phyloP scores from a whole-genome alignment of 2,888 invertebrate species.

The Gari tellinella region DNA sequence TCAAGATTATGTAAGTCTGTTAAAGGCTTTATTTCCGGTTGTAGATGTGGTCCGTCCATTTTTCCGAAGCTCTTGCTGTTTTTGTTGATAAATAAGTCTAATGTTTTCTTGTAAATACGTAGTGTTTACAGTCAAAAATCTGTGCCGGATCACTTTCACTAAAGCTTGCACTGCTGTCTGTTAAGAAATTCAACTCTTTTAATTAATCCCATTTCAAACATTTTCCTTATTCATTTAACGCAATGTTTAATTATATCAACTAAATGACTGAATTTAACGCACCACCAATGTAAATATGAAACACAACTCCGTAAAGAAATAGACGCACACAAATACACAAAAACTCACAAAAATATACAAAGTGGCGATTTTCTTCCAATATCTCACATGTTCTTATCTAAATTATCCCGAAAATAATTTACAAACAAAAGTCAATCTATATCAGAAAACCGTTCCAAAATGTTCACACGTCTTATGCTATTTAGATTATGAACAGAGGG shows the following conservation, averaged over 20 bases:
- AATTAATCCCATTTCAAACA: conserved; percentile 1
- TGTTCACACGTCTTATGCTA: conserved; percentile 46
- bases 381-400: conserved; percentile 62
- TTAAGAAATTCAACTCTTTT: too few relatives aligned
- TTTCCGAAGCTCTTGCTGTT: neutral
- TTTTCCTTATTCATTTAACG: conserved; percentile 1
- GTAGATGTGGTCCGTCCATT: conserved; percentile 57
- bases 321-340: conserved; percentile 61
- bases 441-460: conserved; percentile 43
- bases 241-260: conserved; percentile 27
- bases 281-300: conserved; percentile 53
- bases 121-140: too few relatives aligned
- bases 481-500: conserved; percentile 48
- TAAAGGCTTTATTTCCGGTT: conserved; percentile 53
- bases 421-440: conserved; percentile 64
- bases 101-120: too few relatives aligned
- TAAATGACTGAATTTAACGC: conserved; percentile 24
- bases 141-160: too few relatives aligned
- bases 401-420: conserved; percentile 63
- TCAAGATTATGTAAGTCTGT: conserved; percentile 48
- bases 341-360: conserved; percentile 63
- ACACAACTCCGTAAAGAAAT: conserved; percentile 41
- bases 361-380: conserved; percentile 54
- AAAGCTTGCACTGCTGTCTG: too few relatives aligned
- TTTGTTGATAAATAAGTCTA: too few relatives aligned